phyloP scores from a whole-genome alignment of 2,797 vertebrate genomes.

The Macropus fuliginosus region DNA sequence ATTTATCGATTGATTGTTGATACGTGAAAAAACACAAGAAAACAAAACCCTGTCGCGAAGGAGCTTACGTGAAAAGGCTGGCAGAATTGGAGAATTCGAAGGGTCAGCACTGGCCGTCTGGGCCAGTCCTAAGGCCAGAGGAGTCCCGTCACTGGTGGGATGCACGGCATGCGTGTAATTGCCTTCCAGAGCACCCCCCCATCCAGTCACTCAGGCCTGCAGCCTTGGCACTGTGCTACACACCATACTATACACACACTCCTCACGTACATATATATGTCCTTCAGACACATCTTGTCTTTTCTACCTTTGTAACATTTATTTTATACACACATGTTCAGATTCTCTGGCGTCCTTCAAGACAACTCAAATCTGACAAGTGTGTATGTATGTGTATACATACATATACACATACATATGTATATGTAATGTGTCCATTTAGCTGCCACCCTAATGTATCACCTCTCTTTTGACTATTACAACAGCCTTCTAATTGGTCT shows the following conservation, averaged over 20 bases:
- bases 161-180: background rate
- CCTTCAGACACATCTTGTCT: background rate
- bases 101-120: background rate
- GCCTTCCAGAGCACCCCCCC: too few relatives aligned
- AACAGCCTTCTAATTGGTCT: too few relatives aligned
- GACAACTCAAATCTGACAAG: too few relatives aligned
- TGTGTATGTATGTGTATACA: background rate
- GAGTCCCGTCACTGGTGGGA: background rate
- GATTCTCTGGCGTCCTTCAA: background rate
- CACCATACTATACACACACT: too few relatives aligned
- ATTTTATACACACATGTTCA: background rate
- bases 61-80: background rate
- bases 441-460: too few relatives aligned
- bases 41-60: background rate
- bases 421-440: too few relatives aligned
- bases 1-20: background rate
- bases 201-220: background rate
- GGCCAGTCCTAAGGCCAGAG: too few relatives aligned
- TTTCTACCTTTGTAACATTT: background rate
- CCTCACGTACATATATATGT: background rate
- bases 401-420: too few relatives aligned
- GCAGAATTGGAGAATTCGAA: background rate
- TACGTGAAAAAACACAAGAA: background rate
- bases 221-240: background rate
- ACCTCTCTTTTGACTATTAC: too few relatives aligned